Base-by-base conservation (phyloP, 1,140 invertebrate species). In the Aphelenchoides besseyi region DNA sequence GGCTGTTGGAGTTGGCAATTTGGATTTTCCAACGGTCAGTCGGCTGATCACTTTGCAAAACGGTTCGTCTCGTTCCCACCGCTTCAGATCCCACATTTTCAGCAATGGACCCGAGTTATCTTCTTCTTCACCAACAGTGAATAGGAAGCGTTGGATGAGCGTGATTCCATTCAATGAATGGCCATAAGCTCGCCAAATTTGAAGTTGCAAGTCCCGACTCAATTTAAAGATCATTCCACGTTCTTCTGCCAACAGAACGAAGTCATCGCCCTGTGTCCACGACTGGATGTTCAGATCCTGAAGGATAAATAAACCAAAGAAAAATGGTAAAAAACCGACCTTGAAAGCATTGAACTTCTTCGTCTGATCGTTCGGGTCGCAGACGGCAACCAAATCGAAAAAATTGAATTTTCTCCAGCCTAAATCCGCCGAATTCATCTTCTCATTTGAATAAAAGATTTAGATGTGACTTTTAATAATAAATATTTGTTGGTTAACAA, bases 391-490 rank as follows among this genome's bases (percentile, higher is more conserved):
- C 36, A 74, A 64, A 30, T 80, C 76, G 70, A 82, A 81, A 41
- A 81, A 81, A 48, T 74, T 71, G 54, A 81, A 81, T 2, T 72
- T 69, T 18, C 80, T 63, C 79, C 79, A 81, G 23, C 79, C 79
- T 29, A 81, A 69, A 28, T 81, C 79, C 0, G 68, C 70, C 8
- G 69, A 35, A 16, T 67, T 68, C 75, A 77, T 77, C 16, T n/a
- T 75, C n/a, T n/a, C n/a, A n/a, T n/a, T n/a, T n/a, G n/a, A n/a
- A n/a, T n/a, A n/a, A n/a, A n/a, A n/a, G n/a, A n/a, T n/a, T n/a
- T n/a, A n/a, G n/a, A n/a, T n/a, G n/a, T n/a, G n/a, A n/a, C n/a
- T n/a, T n/a, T n/a, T n/a, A n/a, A n/a, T n/a, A n/a, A n/a, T n/a
- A n/a, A n/a, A n/a, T n/a, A n/a, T n/a, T n/a, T n/a, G n/a, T n/a